Evolutionary conservation across 2,888 invertebrate species (phyloP).

Genomic region (Cepaea hortensis): DNA sequence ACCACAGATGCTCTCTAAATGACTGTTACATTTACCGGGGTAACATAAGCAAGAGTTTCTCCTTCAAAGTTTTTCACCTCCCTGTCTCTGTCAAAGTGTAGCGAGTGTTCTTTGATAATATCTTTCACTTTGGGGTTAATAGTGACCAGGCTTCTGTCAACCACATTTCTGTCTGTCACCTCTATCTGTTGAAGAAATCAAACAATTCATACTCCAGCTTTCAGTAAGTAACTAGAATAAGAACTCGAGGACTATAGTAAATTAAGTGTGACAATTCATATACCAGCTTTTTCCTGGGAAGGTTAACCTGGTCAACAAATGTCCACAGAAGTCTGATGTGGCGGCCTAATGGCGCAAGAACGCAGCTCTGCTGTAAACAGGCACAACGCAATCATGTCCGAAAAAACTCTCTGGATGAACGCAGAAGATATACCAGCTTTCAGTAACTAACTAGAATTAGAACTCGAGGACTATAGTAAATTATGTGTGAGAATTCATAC

Average conservation of each 20-base stretch:
- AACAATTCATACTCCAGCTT: not conserved
- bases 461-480: no score
- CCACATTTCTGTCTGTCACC: constrained; percentile 77
- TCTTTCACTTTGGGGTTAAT: constrained; percentile 84
- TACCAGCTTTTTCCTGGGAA: no score
- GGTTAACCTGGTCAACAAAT: no score
- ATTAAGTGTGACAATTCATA: no score
- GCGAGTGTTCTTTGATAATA: constrained; percentile 85
- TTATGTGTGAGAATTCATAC: not conserved
- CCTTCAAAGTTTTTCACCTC: constrained; percentile 82
- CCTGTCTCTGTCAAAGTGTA: constrained; percentile 85
- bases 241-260: not conserved
- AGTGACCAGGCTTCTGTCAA: constrained; percentile 84
- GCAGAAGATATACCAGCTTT: no score
- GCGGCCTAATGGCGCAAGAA: no score
- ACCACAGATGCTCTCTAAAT: not conserved
- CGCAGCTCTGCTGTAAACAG: no score
- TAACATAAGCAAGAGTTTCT: constrained; percentile 91
- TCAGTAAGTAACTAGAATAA: not conserved
- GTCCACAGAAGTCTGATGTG: no score
- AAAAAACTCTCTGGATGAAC: no score
- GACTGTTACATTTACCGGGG: constrained; percentile 83
- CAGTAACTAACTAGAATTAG: no score
- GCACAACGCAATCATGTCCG: no score
- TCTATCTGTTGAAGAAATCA: constrained; percentile 18